Evolutionary conservation across 2,888 invertebrate species (phyloP).

Genomic region (Drosophila ezoana): DNA sequence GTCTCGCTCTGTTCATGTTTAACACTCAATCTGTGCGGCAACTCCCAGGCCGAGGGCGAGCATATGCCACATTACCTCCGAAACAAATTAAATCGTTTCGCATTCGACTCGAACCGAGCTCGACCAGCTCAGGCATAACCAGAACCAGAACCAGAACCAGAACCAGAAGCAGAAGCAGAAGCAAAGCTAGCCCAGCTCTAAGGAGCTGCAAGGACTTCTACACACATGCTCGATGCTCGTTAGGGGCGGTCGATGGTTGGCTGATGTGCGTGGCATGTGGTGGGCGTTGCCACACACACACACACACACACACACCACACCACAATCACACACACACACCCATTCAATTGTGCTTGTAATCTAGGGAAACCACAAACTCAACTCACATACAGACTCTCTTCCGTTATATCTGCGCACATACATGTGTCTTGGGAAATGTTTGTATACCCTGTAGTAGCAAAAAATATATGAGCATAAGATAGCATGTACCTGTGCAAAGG

Average conservation of each 20-base stretch:
- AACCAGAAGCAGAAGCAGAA: slow-evolving; percentile 16
- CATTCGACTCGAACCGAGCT: slow-evolving; percentile 62
- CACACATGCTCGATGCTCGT: slow-evolving; percentile 59
- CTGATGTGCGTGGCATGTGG: slow-evolving; percentile 65
- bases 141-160: slow-evolving; percentile 23
- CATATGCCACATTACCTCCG: slow-evolving; percentile 80
- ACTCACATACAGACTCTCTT: slow-evolving; percentile 21
- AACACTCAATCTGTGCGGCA: slow-evolving; percentile 75
- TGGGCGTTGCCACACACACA: slow-evolving; percentile 64
- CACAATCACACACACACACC: slow-evolving; percentile 12
- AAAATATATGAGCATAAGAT: background rate
- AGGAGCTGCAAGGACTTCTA: slow-evolving; percentile 29
- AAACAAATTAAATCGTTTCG: slow-evolving; percentile 79
- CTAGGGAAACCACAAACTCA: slow-evolving; percentile 65
- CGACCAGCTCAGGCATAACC: slow-evolving; percentile 61
- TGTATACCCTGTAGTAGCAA: background rate
- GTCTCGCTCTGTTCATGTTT: slow-evolving; percentile 55
- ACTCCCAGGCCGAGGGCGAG: slow-evolving; percentile 52
- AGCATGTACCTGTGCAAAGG: too few species aligned
- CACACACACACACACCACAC: slow-evolving; percentile 23
- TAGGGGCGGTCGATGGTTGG: slow-evolving; percentile 62
- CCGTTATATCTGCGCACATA: slow-evolving; percentile 16
- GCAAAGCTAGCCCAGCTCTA: background rate
- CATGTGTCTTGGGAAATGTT: slow-evolving; percentile 50
- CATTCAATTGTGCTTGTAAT: slow-evolving; percentile 67